Conservation (phyloP, 2,888 invertebrate genomes). For the Nephrocerus scutellatus region DNA sequence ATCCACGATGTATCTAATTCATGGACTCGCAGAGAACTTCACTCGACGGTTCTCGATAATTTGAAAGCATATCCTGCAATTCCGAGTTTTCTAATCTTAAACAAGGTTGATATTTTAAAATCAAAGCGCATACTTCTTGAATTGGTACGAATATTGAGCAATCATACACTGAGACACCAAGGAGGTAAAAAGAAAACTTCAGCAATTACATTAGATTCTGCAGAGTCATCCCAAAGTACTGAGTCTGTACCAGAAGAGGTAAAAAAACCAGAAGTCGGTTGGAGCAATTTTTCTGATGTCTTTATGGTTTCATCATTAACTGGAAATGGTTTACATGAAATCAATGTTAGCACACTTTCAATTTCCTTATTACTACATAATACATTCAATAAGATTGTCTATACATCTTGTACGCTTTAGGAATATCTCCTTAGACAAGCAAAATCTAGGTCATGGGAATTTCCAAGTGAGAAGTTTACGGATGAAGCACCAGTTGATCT, state of each 20-base stretch:
- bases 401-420: slow-evolving; percentile 20
- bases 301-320: slow-evolving; percentile 87
- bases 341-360: slow-evolving; percentile 52
- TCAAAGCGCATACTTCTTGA: slow-evolving; percentile 69
- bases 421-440: slow-evolving; percentile 47
- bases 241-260: no score
- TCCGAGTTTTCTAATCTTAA: slow-evolving; percentile 73
- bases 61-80: slow-evolving; percentile 56
- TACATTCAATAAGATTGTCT: not conserved
- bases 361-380: not conserved
- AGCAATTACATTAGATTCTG: not conserved
- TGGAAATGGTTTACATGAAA: slow-evolving; percentile 65
- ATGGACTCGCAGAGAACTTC: slow-evolving; percentile 61
- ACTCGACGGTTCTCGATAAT: slow-evolving; percentile 62
- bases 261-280: slow-evolving; percentile 46
- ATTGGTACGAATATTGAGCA: slow-evolving; percentile 62
- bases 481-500: slow-evolving; percentile 66
- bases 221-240: no score
- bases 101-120: slow-evolving; percentile 75
- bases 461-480: slow-evolving; percentile 60
- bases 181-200: slow-evolving; percentile 32
- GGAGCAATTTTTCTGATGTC: slow-evolving; percentile 77
- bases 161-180: slow-evolving; percentile 50
- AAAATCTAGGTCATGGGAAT: slow-evolving; percentile 61
- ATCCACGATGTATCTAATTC: slow-evolving; percentile 75